These are phyloP conservation scores for Pterostichus madidus DNA, from an alignment of 2,888 invertebrate genomes.

Conservation along the genomic window DNA sequence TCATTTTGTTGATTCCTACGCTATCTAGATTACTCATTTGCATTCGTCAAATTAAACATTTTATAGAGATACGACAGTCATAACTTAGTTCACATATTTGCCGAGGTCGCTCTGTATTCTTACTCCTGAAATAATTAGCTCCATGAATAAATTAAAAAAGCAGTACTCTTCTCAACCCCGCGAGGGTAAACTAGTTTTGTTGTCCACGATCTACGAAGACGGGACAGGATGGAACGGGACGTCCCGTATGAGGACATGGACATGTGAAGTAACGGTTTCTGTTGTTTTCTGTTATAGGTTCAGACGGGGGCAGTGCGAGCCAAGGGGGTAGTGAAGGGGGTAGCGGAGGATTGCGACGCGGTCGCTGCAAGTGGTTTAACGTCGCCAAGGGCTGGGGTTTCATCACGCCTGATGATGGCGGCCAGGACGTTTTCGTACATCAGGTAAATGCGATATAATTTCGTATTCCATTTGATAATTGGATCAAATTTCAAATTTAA, in stretches of 20 bases:
- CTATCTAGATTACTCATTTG: no score
- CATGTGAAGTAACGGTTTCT: slow-evolving; percentile 32
- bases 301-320: slow-evolving; percentile 77
- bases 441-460: no score
- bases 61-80: no score
- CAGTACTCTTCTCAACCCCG: no score
- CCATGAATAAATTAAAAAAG: not conserved
- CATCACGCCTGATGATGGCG: slow-evolving; percentile 93
- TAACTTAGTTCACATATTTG: no score
- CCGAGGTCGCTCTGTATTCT: not conserved
- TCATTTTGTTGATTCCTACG: no score
- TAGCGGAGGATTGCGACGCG: slow-evolving; percentile 83
- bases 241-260: slow-evolving; percentile 3
- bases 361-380: slow-evolving; percentile 97
- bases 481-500: no score
- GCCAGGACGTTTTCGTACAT: slow-evolving; percentile 95
- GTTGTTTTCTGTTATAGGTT: slow-evolving; percentile 72
- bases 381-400: slow-evolving; percentile 97
- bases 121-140: slow-evolving; percentile 23
- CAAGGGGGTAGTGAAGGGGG: slow-evolving; percentile 77
- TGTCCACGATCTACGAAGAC: not conserved
- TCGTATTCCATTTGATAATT: no score
- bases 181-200: slow-evolving; percentile 12
- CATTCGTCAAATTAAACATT: no score
- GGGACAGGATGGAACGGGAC: not conserved